Percentiles rank a stretch among this genome's conserved stretches.
Evolutionary conservation across 1,140 invertebrate species (phyloP).

Genomic region (Panulirus ornatus): DNA sequence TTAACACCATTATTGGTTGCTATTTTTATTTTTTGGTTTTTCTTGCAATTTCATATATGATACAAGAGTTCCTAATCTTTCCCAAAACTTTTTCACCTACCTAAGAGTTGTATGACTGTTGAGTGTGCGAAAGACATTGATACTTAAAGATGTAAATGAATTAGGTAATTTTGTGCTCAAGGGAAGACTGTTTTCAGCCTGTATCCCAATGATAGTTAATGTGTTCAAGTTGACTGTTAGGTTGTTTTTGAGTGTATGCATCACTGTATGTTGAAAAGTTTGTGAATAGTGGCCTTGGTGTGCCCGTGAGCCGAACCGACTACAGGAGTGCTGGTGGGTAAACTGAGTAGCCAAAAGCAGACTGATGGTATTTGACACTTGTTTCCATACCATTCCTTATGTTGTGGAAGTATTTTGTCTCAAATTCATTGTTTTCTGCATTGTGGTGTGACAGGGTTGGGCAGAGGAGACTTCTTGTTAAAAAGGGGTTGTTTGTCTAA

Average conservation of each 20-base stretch:
- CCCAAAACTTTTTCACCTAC: slow-evolving; percentile 30
- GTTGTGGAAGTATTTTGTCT: neutral
- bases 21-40: neutral
- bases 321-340: slow-evolving; percentile 65
- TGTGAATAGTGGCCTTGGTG: slow-evolving; percentile 53
- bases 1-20: no score
- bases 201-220: slow-evolving; percentile 55
- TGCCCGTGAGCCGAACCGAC: slow-evolving; percentile 53
- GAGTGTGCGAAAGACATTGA: slow-evolving; percentile 30
- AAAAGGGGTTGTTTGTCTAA: slow-evolving; percentile 10
- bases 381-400: slow-evolving; percentile 8
- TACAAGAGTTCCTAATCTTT: slow-evolving; percentile 70
- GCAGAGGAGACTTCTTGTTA: slow-evolving; percentile 37
- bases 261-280: slow-evolving; percentile 14
- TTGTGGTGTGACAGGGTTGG: slow-evolving; percentile 59
- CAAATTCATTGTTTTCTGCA: slow-evolving; percentile 13
- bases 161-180: slow-evolving; percentile 64
- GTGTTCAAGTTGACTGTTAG: slow-evolving; percentile 54
- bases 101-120: slow-evolving; percentile 25
- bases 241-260: slow-evolving; percentile 52
- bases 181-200: slow-evolving; percentile 51
- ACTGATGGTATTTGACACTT: slow-evolving; percentile 15
- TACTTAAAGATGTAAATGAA: slow-evolving; percentile 38
- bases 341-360: slow-evolving; percentile 55
- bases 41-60: neutral